Evolutionary conservation across 1,140 invertebrate genomes (phyloP), one percentile per base, ranked within the genome.

Genomic region (Bathynomus jamesi): DNA sequence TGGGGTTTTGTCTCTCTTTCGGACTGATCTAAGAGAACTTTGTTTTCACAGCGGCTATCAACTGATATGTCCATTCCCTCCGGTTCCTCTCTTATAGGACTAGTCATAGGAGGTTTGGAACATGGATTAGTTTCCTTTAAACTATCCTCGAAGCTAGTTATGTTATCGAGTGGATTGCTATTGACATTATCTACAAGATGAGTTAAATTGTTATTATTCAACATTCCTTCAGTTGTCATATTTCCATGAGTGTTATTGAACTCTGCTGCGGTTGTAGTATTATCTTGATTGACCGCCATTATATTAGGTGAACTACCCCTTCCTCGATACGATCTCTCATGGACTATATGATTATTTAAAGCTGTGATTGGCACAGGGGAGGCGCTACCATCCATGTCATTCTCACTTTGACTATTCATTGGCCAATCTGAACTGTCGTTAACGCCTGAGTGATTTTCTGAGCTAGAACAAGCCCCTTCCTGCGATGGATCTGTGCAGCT

Each of bases 121-220:
- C 76, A 77, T n/a, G 76, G 76, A 64, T 74, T 72, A 10, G 70
- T 76, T 62, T 80, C 78, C 17, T 82, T 82, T 31, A 81, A 75
- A 74, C 80, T 81, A 70, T 82, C 80, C 61, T 81, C 81, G 64
- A 80, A 81, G 61, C 78, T 76, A 11, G 74, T 73, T 24, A 75
- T 77, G 73, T 76, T 79, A 7, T 80, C 79, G 53, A 65, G 64
- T 3, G 78, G 53, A 61, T 70, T 46, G 40, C 65, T 71, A 30
- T 74, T 74, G 32, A 74, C 71, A 60, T 74, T 69, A 31, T 74
- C 53, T 25, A 69, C 46, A 40, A 63, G 61, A 24, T 32, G 28
- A 28, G 71, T 66, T 25, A 65, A 24, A 17, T 66, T 71, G 60
- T 73, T 75, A 13, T 70, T 75, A 53, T 53, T 53, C 40, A 53